Base-by-base conservation (phyloP, 2,888 invertebrate genomes). In the Plebejus argus region DNA sequence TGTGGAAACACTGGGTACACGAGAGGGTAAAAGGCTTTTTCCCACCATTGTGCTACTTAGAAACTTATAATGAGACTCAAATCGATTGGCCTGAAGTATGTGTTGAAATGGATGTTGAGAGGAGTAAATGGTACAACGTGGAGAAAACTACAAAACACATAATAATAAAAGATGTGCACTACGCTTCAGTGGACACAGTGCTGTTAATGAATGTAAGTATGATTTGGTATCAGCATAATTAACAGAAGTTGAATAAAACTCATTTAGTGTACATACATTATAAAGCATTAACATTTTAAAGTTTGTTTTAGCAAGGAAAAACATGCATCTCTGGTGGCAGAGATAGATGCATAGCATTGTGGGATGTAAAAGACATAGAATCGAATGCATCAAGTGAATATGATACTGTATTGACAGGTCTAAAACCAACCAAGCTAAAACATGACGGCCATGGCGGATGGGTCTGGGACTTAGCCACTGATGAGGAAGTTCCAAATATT, bases 381-480 rank as follows among this genome's bases (percentile, higher is more conserved):
- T 83, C 87, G 71, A 84, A 88, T 75, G 83, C 87, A 28, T 81
- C 85, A 75, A 83, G 84, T 81, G 87, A 87, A 78, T 84, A 85
- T 77, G 81, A 85, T 12, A 85, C 86, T 53, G 83, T 87, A 33
- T 82, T 87, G 39, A 85, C 85, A 39, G 86, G 88, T 61, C 83
- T 87, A 12, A 89, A 88, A 78, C 91, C 93, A 18, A 87, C 84
- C 74, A 85, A 88, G 78, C 87, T 91, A 58, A 87, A 86, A 70
- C 86, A 88, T 76, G 90, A 92, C 83, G 95, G 95, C 1, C 96
- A 96, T 81, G 87, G 91, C 0, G 96, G 96, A 70, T 96, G 96
- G 96, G 95, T 96, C 12, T 96, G 96, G 96, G 95, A 95, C 81
- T 85, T 95, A 45, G 93, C 95, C 5, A 88, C 94, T 28, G 91